Conservation (phyloP, 53 echinoderm and acorn worm species). For the Stichopus horrens region DNA sequence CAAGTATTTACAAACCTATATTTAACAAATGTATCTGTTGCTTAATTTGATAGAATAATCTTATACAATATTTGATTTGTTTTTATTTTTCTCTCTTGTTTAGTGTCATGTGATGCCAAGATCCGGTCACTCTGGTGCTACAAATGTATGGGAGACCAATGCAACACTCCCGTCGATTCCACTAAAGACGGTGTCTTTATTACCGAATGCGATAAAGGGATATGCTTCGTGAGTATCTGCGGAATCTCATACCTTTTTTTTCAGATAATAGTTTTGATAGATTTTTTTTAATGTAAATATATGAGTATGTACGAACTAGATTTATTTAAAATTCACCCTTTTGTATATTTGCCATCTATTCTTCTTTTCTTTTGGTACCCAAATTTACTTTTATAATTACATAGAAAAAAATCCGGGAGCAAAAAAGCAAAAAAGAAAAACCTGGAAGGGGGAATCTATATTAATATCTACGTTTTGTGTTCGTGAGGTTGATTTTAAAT, state of each 20-base stretch:
- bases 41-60: not conserved
- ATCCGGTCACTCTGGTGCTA: slow-evolving; percentile 58
- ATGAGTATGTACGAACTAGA: not conserved
- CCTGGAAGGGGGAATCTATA: too few relatives aligned
- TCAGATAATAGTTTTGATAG: not conserved
- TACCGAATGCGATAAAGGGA: slow-evolving; percentile 57
- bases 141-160: slow-evolving; percentile 51
- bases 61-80: not conserved
- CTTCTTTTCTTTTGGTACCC: not conserved
- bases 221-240: slow-evolving; percentile 58
- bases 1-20: too few relatives aligned
- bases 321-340: not conserved
- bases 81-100: not conserved
- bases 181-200: slow-evolving; percentile 51
- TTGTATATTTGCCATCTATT: not conserved
- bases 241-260: not conserved
- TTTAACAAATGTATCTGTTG: too few relatives aligned
- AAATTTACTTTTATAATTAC: not conserved
- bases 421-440: too few relatives aligned
- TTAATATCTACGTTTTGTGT: too few relatives aligned
- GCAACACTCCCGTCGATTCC: slow-evolving; percentile 51
- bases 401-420: not conserved
- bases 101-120: slow-evolving; percentile 15
- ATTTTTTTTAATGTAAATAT: not conserved
- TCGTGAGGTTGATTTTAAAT: too few relatives aligned